A percentile compares a stretch with the other conserved stretches of the same genome.
phyloP scores from a whole-genome alignment of 2,797 vertebrate genomes.

The Phoxinus dragarum region DNA sequence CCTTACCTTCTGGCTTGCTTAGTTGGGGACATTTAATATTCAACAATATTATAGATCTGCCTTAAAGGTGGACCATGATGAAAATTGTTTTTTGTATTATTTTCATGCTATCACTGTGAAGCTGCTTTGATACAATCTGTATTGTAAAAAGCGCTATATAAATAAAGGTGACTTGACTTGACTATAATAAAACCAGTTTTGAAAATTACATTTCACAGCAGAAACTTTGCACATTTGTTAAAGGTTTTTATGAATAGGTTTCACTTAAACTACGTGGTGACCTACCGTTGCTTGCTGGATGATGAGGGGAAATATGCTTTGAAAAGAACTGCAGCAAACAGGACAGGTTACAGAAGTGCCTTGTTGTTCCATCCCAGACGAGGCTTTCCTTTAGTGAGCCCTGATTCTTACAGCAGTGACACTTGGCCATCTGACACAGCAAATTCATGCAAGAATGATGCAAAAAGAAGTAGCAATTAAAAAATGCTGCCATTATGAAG shows the following conservation, averaged over 20 bases:
- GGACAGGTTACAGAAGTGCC: constrained; percentile 93
- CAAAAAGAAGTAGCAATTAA: not conserved
- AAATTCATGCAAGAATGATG: not conserved
- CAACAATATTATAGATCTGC: too few relatives aligned
- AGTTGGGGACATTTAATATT: too few relatives aligned
- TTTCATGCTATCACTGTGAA: too few relatives aligned
- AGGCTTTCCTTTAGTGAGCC: constrained; percentile 91
- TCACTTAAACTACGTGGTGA: constrained; percentile 10
- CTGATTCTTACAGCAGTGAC: constrained; percentile 92
- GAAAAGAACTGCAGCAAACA: constrained; percentile 93
- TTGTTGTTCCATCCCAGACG: constrained; percentile 90
- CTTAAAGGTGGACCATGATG: too few relatives aligned
- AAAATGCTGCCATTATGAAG: not conserved
- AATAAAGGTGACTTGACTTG: too few relatives aligned
- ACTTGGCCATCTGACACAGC: constrained; percentile 89
- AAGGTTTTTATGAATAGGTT: not conserved
- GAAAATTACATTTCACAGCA: not conserved
- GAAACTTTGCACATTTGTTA: not conserved
- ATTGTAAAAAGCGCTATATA: too few relatives aligned
- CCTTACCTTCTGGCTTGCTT: too few relatives aligned
- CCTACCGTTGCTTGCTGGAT: constrained; percentile 70
- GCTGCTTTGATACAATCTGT: too few relatives aligned
- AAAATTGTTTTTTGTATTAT: too few relatives aligned
- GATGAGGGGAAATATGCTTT: constrained; percentile 77
- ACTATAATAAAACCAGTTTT: not conserved